phyloP scores from a whole-genome alignment of 2,888 invertebrate species.

The Ectobius pallidus region DNA sequence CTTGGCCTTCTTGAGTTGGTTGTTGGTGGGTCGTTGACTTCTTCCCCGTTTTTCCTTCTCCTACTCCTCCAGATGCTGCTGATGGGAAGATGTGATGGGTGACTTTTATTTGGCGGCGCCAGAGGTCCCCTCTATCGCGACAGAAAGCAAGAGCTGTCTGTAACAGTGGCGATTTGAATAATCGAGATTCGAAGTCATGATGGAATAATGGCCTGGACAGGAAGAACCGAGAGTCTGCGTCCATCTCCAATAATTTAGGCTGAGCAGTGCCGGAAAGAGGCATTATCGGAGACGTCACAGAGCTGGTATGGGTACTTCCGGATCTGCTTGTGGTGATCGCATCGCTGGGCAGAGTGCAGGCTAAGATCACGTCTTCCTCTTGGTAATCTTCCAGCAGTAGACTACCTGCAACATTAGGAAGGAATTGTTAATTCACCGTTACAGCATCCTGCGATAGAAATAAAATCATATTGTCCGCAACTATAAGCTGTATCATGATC shows the following conservation, averaged over 20 bases:
- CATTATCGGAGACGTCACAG: not conserved
- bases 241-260: slow-evolving; percentile 59
- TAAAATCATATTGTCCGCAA: not conserved
- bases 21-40: slow-evolving; percentile 54
- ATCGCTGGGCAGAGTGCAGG: slow-evolving; percentile 62
- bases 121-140: slow-evolving; percentile 56
- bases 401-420: slow-evolving; percentile 52
- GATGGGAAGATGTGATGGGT: slow-evolving; percentile 47
- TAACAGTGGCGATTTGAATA: slow-evolving; percentile 68
- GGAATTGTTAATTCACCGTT: no score
- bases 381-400: slow-evolving; percentile 66
- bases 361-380: slow-evolving; percentile 69
- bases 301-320: not conserved
- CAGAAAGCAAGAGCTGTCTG: slow-evolving; percentile 70
- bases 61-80: not conserved
- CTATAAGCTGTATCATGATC: no score
- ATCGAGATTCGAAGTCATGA: slow-evolving; percentile 65
- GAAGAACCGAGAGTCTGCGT: slow-evolving; percentile 60
- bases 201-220: slow-evolving; percentile 66
- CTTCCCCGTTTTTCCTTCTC: slow-evolving; percentile 42
- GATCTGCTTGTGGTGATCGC: slow-evolving; percentile 55
- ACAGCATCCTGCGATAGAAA: no score
- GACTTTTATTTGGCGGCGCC: slow-evolving; percentile 52
- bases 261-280: slow-evolving; percentile 39
- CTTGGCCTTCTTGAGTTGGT: slow-evolving; percentile 51